Base-by-base conservation (phyloP, 2,797 vertebrate species). In the Eidolon dupreanum region DNA sequence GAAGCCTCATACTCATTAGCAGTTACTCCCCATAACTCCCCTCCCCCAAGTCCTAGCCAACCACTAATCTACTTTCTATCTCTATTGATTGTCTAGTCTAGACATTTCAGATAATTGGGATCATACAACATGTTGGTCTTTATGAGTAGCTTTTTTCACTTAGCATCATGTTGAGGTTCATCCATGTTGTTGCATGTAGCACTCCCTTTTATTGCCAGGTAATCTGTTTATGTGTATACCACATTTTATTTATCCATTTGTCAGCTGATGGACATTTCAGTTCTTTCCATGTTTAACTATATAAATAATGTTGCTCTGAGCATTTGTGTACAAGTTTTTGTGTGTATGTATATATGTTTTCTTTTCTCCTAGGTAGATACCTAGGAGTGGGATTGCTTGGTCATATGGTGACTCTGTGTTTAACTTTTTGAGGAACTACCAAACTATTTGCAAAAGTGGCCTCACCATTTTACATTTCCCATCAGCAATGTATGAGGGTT, bases 401-500 rank as follows among this genome's bases (percentile, higher is more conserved):
- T 89, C 71, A 51, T 79, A 55, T 36, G 38, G n/a, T 7, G 63
- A 49, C 65, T 75, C 41, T 74, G 13, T 49, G 17, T 84, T 93
- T 96, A 96, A 88, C 85, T 90, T 78, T 95, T 65, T 88, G 84
- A 93, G 26, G 28, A 88, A 51, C 33, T 77, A 31, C 41, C 43
- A 61, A 85, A 46, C 51, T 73, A 31, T 91, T 88, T 79, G 28
- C 51, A 49, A 55, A 88, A 93, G 63, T 55, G 19, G 24, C 88
- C 63, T 8, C 19, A 81, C 36, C 51, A 49, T 51, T 84, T 84
- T 90, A 70, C 22, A 84, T 61, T 53, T 53, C 24, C 79, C 36
- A 70, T 36, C 63, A 84, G 36, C 36, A 71, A 36, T 75, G 31
- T 88, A 28, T 83, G 61, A 92, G 78, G 53, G 10, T 88, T 68